Evolutionary conservation across 1,140 invertebrate genomes (phyloP).

Genomic region (Brachionus calyciflorus): DNA sequence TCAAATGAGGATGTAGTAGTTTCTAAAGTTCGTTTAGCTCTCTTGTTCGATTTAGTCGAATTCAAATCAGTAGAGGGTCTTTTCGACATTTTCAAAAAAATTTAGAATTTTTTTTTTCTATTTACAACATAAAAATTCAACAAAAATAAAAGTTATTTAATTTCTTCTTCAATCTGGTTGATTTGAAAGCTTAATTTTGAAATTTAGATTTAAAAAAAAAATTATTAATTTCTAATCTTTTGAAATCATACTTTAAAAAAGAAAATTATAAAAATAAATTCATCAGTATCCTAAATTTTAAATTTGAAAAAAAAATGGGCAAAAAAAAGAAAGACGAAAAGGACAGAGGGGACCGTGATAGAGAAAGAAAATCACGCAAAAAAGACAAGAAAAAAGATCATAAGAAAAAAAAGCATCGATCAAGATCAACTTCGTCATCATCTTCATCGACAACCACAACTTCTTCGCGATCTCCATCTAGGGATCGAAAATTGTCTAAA

Average conservation of each 20-base stretch:
- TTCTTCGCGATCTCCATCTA: background rate
- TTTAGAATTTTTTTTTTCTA: too few relatives aligned
- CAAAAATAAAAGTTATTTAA: too few relatives aligned
- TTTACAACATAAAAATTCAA: too few relatives aligned
- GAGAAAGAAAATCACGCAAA: background rate
- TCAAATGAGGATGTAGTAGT: background rate
- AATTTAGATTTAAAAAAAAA: too few relatives aligned
- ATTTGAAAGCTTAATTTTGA: too few relatives aligned
- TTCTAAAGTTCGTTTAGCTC: constrained; percentile 14
- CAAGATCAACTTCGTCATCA: background rate
- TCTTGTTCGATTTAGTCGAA: background rate
- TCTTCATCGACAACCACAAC: background rate
- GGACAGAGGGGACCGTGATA: background rate
- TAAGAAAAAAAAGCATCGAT: constrained; percentile 30
- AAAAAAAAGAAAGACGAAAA: constrained; percentile 28
- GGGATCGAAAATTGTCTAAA: background rate
- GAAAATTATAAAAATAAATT: too few relatives aligned
- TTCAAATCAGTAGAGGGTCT: constrained; percentile 13
- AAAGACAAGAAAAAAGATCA: constrained; percentile 21
- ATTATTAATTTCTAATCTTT: too few relatives aligned
- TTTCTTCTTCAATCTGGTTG: too few relatives aligned
- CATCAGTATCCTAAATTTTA: too few relatives aligned
- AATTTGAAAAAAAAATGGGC: constrained; percentile 25
- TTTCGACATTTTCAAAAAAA: constrained; percentile 29
- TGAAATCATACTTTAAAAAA: too few relatives aligned